Evolutionary conservation across 2,797 vertebrate genomes (phyloP).

Genomic region (Parauchenoglanis ngamensis): DNA sequence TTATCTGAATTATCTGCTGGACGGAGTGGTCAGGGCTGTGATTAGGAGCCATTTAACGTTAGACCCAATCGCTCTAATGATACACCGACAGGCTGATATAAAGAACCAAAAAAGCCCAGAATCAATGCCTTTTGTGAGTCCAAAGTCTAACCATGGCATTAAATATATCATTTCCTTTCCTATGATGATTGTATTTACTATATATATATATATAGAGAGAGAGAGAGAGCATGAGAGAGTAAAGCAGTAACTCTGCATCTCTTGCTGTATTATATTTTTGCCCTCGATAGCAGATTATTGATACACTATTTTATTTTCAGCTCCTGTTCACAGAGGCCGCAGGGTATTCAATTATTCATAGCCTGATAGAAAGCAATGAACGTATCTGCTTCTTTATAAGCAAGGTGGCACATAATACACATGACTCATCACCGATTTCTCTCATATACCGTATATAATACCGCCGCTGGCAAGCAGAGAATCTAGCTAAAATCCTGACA

Average conservation of each 20-base stretch:
- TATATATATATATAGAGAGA: too few relatives aligned
- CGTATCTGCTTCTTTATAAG: slow-evolving; percentile 26
- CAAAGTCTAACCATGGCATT: background rate
- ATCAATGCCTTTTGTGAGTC: background rate
- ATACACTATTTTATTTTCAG: slow-evolving; percentile 60
- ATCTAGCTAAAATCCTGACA: too few relatives aligned
- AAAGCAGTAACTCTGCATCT: background rate
- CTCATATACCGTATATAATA: background rate
- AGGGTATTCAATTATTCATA: slow-evolving; percentile 69
- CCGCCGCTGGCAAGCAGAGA: background rate
- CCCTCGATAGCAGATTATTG: slow-evolving; percentile 13
- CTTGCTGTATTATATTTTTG: slow-evolving; percentile 10
- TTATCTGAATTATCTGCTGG: background rate
- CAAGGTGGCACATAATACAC: slow-evolving; percentile 25
- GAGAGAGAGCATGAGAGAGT: background rate
- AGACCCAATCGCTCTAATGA: background rate
- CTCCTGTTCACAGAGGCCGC: slow-evolving; percentile 51
- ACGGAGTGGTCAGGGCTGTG: background rate
- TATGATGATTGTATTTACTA: too few relatives aligned
- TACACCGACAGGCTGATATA: background rate
- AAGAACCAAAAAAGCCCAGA: background rate
- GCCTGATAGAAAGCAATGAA: slow-evolving; percentile 52
- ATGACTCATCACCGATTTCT: slow-evolving; percentile 43
- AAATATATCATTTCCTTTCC: background rate
- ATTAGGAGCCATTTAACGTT: background rate